Evolutionary conservation across 2,797 vertebrate species (phyloP).

Genomic region (Graptemys geographica): DNA sequence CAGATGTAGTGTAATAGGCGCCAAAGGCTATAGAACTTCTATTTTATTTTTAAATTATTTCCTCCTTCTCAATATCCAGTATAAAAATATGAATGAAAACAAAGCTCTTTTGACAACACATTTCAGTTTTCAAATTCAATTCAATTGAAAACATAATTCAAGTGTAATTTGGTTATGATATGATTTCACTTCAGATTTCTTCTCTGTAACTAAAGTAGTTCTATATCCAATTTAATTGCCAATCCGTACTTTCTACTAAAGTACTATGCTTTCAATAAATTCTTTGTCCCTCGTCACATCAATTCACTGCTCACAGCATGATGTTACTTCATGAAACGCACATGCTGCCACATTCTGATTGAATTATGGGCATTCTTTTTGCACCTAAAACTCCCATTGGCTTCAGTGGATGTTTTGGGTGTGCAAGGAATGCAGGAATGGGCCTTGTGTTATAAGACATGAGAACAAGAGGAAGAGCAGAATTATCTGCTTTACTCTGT

Average conservation of each 20-base stretch:
- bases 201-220: not conserved
- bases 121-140: not conserved
- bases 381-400: not conserved
- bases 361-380: not conserved
- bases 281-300: not conserved
- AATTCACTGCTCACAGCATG: not conserved
- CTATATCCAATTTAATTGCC: not conserved
- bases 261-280: rapidly evolving
- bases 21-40: rapidly evolving
- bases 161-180: not conserved
- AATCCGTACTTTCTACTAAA: not conserved
- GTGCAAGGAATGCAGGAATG: not conserved
- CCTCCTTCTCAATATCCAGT: not conserved
- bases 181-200: not conserved
- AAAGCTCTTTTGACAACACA: slow-evolving; percentile 1
- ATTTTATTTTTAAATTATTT: not conserved
- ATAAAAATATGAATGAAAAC: not conserved
- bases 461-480: not conserved
- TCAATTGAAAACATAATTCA: not conserved
- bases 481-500: not conserved
- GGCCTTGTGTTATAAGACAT: not conserved
- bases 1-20: not conserved
- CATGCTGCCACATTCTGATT: not conserved
- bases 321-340: not conserved
- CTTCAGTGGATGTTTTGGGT: not conserved